Evolutionary conservation across 2,797 vertebrate genomes (phyloP), one percentile per base, ranked within the genome.

Genomic region (Steatocranus sp.): DNA sequence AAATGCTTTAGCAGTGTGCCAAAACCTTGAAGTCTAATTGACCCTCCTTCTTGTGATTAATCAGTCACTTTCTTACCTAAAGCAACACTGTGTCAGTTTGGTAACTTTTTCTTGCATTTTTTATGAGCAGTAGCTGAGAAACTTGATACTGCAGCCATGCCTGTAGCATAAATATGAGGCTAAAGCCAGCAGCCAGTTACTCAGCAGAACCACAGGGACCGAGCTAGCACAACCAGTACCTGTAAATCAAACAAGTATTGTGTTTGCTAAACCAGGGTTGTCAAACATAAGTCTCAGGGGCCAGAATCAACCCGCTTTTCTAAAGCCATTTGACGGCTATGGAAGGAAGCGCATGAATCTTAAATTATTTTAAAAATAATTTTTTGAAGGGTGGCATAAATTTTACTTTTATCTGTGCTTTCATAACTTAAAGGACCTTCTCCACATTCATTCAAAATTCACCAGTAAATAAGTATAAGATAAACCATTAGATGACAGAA

Each of bases 271-370:
- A 61, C 56, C 30, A 61, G 10, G 6, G 0, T 34, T 8, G 56
- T 61, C 10, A 61, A 58, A 34, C 56, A 58, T n/a, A n/a, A 61
- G 18, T n/a, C 56, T 34, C 30, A 2, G 30, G 18, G 10, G 56
- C 30, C 30, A 61, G 56, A 61, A 34, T 61, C 18, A n/a, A 34
- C 30, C 56, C 1, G 1, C 56, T 61, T 61, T 61, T 61, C 1
- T 34, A n/a, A 34, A n/a, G 17, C 6, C 0, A 32, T 30, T 30
- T 30, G 17, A n/a, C 1, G 17, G 56, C 30, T 58, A 0, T 5
- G 17, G 30, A n/a, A 58, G 6, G 1, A 34, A 58, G 30, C 2
- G 4, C 56, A 34, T 34, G 17, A 11, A 58, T 5, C 4, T 34
- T 58, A 58, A 58, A 58, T 58, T n/a, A 34, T 58, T 58, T 58